Percentiles rank a stretch among this genome's conserved stretches.
These are phyloP conservation scores for Montipora efflorescens DNA, from an alignment of 64 coral and sea anemone genomes.

Conservation along the genomic window DNA sequence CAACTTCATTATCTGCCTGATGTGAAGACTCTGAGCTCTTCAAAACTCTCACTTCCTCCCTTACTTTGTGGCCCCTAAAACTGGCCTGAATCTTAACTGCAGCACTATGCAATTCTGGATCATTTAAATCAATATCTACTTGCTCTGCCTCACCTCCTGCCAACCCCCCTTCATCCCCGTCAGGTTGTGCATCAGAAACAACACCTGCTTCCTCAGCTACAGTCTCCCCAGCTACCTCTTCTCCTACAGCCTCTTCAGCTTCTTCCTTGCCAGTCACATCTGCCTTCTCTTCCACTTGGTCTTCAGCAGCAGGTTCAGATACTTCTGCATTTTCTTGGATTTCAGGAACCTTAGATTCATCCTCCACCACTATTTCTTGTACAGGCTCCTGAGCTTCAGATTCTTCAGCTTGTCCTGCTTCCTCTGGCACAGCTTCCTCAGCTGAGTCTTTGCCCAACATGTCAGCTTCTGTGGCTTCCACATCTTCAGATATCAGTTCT, in stretches of 20 bases:
- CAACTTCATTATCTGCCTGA: neutral
- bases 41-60: slow-evolving; percentile 71
- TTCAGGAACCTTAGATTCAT: neutral
- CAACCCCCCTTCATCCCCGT: neutral
- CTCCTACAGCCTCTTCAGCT: neutral
- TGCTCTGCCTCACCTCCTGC: slow-evolving; percentile 30
- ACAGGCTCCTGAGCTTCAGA: neutral
- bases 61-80: slow-evolving; percentile 90
- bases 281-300: neutral
- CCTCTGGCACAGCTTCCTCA: neutral
- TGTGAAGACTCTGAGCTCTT: slow-evolving; percentile 64
- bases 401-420: neutral
- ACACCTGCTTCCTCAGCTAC: slow-evolving; percentile 18
- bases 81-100: slow-evolving; percentile 96
- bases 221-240: neutral
- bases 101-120: slow-evolving; percentile 85
- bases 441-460: slow-evolving; percentile 24
- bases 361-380: neutral
- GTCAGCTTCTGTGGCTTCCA: neutral
- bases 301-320: slow-evolving; percentile 17
- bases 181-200: slow-evolving; percentile 28
- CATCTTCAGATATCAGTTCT: slow-evolving; percentile 28
- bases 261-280: slow-evolving; percentile 2
- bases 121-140: slow-evolving; percentile 70
- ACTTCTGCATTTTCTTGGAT: neutral